Base-by-base conservation (phyloP, 1,140 invertebrate species). In the Charaxes varanes region DNA sequence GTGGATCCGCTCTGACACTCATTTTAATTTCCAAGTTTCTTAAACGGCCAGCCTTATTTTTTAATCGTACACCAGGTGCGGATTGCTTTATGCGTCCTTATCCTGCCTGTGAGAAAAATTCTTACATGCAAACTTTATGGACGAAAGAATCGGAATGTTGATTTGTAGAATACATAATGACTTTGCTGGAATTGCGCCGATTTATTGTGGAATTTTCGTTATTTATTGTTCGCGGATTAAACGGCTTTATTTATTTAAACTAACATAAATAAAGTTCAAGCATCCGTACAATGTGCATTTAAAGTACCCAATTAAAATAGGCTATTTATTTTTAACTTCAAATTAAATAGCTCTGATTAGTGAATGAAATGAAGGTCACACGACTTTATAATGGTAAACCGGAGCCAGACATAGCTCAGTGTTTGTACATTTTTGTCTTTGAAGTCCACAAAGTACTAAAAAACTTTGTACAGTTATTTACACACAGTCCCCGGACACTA, bases 81-180 rank as follows among this genome's bases (percentile, higher is more conserved):
- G 53, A 63, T 43, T 61, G 51, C 34, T 69, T 69, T 69, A 69
- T 69, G 60, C 28, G 55, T 69, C 62, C 60, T 57, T 55, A 37
- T 44, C 36, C 37, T 44, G 42, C 42, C 19, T 53, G 50, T 65
- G 60, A 57, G 57, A 63, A 66, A 63, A 63, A 62, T 50, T 43
- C 40, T 52, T 51, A 33, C 46, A 41, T 59, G 37, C 41, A 27
- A 27, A 46, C 33, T 16, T 27, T 53, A 48, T 30, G 27, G 26
- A 38, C 34, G 32, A 34, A 33, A 10, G 28, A 31, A 49, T 33
- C 16, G 17, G 15, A 40, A 40, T 48, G 35, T 43, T 27, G 35
- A 33, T 32, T 42, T 33, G 30, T 42, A 16, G 31, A 42, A 42
- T 42, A 32, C 12, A 17, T 26, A 34, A 34, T 28, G 14, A 23